These are phyloP conservation scores for Ophion ventricosus DNA, from an alignment of 2,888 invertebrate genomes.

Conservation along the genomic window DNA sequence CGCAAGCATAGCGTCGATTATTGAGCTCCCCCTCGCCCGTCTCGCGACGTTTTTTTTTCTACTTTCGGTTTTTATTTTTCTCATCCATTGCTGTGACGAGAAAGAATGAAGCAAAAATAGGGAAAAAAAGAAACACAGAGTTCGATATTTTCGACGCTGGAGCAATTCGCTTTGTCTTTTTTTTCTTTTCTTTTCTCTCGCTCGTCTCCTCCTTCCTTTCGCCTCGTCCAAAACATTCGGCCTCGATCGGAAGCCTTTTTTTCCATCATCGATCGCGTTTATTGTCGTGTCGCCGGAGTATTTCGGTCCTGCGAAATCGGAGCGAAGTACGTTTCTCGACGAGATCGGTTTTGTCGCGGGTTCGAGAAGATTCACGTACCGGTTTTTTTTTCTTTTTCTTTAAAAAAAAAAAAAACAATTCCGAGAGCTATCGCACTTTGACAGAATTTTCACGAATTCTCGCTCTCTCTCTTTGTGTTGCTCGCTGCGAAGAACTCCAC, in stretches of 20 bases:
- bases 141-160: constrained; percentile 3
- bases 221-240: constrained; percentile 11
- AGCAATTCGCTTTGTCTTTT: neutral
- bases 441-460: neutral
- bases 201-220: constrained; percentile 23
- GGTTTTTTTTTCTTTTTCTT: neutral
- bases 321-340: constrained; percentile 3
- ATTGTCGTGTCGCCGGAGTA: constrained; percentile 60
- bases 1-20: neutral
- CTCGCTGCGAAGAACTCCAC: neutral
- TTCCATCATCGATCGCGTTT: constrained; percentile 57
- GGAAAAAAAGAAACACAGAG: constrained; percentile 1
- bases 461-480: neutral
- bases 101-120: neutral
- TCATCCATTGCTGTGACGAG: neutral
- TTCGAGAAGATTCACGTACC: neutral
- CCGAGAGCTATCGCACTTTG: too few species aligned
- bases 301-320: constrained; percentile 40
- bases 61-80: neutral
- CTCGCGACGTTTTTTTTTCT: neutral
- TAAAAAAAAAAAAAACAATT: too few species aligned
- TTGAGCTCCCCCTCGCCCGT: neutral
- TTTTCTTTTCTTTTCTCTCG: constrained; percentile 16
- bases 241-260: constrained; percentile 38
- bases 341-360: constrained; percentile 11